Base-by-base conservation (phyloP, 2,888 invertebrate genomes). In the Cephus runcator region DNA sequence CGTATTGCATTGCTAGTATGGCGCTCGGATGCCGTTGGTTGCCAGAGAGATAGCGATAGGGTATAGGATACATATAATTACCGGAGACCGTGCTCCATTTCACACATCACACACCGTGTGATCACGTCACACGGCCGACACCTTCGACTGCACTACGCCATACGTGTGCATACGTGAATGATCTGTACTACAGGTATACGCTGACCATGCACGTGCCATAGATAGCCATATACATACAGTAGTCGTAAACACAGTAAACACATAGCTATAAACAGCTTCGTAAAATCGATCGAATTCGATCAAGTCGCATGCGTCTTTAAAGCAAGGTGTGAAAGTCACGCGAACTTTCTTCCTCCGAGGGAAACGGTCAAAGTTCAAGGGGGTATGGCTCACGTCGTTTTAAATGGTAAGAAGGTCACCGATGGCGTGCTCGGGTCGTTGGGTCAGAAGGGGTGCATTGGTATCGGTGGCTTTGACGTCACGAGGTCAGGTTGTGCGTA, bases 21-120 rank as follows among this genome's bases (percentile, higher is more conserved):
- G 79, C 78, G 80, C 82, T 81, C 79, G 79, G 78, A 79, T 77
- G 81, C 77, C 78, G 71, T 81, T 79, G 79, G 78, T 79, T 77
- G 81, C 75, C 78, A 73, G 83, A 77, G 83, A 81, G 83, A 83
- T 83, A 84, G 83, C 82, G 84, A 87, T 83, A 86, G 88, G 86
- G 87, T 87, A 87, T 86, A 86, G 87, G 88, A 88, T 88, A 88
- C 90, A 89, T 89, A 88, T 90, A 90, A 90, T 90, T 90, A 90
- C 87, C 87, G 87, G 85, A 83, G 86, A 82, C 83, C 82, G 86
- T 87, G 89, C 88, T 89, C 89, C 89, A 89, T 90, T 90, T 90
- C 89, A 89, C 89, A 89, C 88, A 87, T 90, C 88, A 84, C 88
- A 85, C 88, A 86, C 85, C 87, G 87, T 87, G 85, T 88, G 89